A percentile compares a stretch with the other conserved stretches of the same genome.
phyloP scores from a whole-genome alignment of 2,888 invertebrate species.

The Pediacus dermestoides region DNA sequence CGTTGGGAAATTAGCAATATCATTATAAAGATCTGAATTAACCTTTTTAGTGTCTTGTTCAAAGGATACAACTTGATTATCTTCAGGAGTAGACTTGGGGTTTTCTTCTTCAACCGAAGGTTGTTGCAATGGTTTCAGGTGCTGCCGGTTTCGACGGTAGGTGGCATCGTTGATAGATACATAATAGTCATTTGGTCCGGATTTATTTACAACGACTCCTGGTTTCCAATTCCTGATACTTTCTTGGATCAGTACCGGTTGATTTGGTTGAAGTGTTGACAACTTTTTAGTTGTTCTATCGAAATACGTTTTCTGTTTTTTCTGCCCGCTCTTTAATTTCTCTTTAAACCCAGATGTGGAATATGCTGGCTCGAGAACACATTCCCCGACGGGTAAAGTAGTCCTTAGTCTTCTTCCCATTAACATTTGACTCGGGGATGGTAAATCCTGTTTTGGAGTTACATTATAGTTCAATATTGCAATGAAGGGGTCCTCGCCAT shows the following conservation, averaged over 20 bases:
- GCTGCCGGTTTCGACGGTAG: neutral
- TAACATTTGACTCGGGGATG: conserved; percentile 24
- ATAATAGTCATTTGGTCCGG: conserved; percentile 4
- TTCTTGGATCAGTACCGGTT: conserved; percentile 10
- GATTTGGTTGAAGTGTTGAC: conserved; percentile 6
- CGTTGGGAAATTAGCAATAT: too few relatives aligned
- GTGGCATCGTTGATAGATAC: neutral
- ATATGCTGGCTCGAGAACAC: conserved; percentile 17
- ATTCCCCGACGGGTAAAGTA: conserved; percentile 17
- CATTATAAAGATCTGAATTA: too few relatives aligned
- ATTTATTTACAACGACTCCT: conserved; percentile 9
- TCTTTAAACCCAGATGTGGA: conserved; percentile 7
- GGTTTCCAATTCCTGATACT: conserved; percentile 12
- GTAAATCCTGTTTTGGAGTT: conserved; percentile 28
- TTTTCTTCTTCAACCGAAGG: too few relatives aligned
- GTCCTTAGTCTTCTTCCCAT: conserved; percentile 30
- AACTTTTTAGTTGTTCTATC: conserved; percentile 9
- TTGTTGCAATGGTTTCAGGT: conserved; percentile 1
- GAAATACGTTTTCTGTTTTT: conserved; percentile 10
- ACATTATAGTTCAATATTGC: conserved; percentile 25
- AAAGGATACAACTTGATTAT: too few relatives aligned
- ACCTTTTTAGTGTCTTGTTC: too few relatives aligned
- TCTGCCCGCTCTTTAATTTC: conserved; percentile 8
- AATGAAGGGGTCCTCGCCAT: conserved; percentile 25
- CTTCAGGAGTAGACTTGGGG: too few relatives aligned